Percentiles rank a stretch among this genome's conserved stretches.
phyloP scores from a whole-genome alignment of 2,113 vertebrate genomes.

The Anarrhichthys ocellatus region DNA sequence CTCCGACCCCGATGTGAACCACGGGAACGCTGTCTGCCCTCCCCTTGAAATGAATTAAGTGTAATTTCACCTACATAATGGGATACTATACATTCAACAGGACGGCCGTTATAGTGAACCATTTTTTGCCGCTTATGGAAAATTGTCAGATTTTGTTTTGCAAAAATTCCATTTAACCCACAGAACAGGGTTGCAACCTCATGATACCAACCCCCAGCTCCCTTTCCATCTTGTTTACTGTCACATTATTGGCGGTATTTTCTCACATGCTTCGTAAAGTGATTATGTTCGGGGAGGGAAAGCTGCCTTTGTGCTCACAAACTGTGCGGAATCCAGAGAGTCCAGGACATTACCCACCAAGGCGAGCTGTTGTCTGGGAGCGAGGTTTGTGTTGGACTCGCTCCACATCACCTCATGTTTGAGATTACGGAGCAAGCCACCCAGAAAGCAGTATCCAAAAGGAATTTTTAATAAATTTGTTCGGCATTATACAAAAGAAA shows the following conservation, averaged over 20 bases:
- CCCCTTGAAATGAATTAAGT: constrained; percentile 67
- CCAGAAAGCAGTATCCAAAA: constrained; percentile 74
- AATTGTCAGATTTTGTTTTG: constrained; percentile 43
- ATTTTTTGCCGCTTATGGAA: constrained; percentile 38
- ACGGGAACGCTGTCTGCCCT: constrained; percentile 50
- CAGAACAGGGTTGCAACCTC: constrained; percentile 38
- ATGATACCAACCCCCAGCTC: constrained; percentile 16
- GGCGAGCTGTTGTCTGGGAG: constrained; percentile 71
- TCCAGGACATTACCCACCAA: constrained; percentile 64
- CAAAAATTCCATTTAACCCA: constrained; percentile 36
- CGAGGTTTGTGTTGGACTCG: constrained; percentile 70
- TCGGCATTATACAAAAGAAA: constrained; percentile 47
- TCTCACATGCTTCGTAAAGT: constrained; percentile 51
- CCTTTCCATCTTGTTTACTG: constrained; percentile 40
- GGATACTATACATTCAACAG: constrained; percentile 34
- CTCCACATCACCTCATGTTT: constrained; percentile 80
- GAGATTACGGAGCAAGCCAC: constrained; percentile 78
- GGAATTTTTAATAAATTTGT: constrained; percentile 81
- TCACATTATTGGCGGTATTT: constrained; percentile 26
- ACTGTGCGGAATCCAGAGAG: constrained; percentile 53
- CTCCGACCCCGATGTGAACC: constrained; percentile 55
- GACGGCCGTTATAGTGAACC: constrained; percentile 24
- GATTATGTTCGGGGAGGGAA: constrained; percentile 14
- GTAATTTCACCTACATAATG: constrained; percentile 61
- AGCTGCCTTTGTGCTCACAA: constrained; percentile 52